phyloP scores from a whole-genome alignment of 2,113 vertebrate genomes.

The Morone chrysops region DNA sequence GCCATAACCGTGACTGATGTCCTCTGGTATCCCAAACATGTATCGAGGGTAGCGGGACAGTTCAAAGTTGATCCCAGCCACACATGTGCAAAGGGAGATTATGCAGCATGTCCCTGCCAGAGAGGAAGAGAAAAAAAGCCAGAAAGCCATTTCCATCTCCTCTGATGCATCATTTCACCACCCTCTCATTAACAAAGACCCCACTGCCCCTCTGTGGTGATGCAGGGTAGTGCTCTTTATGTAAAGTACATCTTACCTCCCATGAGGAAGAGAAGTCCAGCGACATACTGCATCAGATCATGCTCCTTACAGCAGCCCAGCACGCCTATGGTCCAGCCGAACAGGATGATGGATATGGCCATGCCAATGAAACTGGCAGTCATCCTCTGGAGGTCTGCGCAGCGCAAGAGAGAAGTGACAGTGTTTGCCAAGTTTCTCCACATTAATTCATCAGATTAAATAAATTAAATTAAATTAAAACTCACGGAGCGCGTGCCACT shows the following conservation, averaged over 20 bases:
- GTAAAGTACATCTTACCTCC: slow-evolving; percentile 87
- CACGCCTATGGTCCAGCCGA: slow-evolving; percentile 92
- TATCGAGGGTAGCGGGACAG: slow-evolving; percentile 96
- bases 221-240: slow-evolving; percentile 44
- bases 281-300: slow-evolving; percentile 96
- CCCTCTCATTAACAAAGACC: slow-evolving; percentile 34
- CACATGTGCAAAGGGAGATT: slow-evolving; percentile 98
- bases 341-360: slow-evolving; percentile 94
- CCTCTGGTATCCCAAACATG: slow-evolving; percentile 96
- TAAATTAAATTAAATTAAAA: slow-evolving; percentile 32
- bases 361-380: slow-evolving; percentile 95
- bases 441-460: slow-evolving; percentile 8
- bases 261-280: slow-evolving; percentile 95
- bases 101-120: slow-evolving; percentile 97
- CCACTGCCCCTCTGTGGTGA: slow-evolving; percentile 71
- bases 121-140: slow-evolving; percentile 24
- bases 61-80: slow-evolving; percentile 99
- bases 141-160: slow-evolving; percentile 27
- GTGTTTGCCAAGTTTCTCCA: slow-evolving; percentile 17
- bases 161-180: slow-evolving; percentile 29
- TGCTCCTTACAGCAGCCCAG: slow-evolving; percentile 94
- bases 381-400: slow-evolving; percentile 92
- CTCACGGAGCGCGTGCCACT: slow-evolving; percentile 95
- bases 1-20: slow-evolving; percentile 98
- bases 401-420: slow-evolving; percentile 20